Percentiles rank a stretch among this genome's conserved stretches.
Conservation (phyloP, 92 coral and sea anemone genomes). For the Epizoanthus scotinus region DNA sequence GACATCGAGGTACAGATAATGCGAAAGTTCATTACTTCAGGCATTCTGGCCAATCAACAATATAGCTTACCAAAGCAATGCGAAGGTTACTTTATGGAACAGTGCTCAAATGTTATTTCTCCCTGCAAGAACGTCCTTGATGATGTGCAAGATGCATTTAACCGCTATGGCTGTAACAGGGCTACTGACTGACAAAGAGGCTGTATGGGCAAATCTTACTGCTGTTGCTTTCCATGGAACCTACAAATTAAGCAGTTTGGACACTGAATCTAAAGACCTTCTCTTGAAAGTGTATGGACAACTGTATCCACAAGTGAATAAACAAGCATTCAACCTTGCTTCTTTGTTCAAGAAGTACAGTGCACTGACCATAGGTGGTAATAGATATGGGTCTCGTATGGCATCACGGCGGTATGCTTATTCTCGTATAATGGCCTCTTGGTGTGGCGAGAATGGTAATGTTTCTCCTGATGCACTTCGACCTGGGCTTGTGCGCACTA, state of each 20-base stretch:
- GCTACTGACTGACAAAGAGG: not conserved
- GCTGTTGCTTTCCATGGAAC: not conserved
- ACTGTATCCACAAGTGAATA: not conserved
- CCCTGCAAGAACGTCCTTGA: conserved; percentile 32
- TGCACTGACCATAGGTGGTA: conserved; percentile 17
- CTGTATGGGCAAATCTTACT: not conserved
- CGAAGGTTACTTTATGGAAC: conserved; percentile 23
- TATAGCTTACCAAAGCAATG: conserved; percentile 49
- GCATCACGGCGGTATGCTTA: conserved; percentile 19
- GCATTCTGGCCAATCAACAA: conserved; percentile 43
- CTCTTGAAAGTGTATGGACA: not conserved
- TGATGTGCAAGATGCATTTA: conserved; percentile 18
- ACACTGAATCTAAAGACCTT: conserved; percentile 9
- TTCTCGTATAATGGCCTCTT: conserved; percentile 39
- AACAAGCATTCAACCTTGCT: not conserved
- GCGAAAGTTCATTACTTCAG: conserved; percentile 58
- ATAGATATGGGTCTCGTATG: conserved; percentile 26
- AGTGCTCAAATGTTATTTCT: not conserved
- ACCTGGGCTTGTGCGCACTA: conserved; percentile 33
- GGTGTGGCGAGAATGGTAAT: conserved; percentile 28
- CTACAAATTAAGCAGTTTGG: conserved; percentile 36
- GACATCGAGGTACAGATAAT: conserved; percentile 58
- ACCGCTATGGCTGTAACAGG: conserved; percentile 21
- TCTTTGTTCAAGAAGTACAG: conserved; percentile 32
- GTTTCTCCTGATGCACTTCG: not conserved